These are phyloP conservation scores for Anadara kagoshimensis DNA, from an alignment of 1,140 invertebrate genomes.

Conservation along the genomic window DNA sequence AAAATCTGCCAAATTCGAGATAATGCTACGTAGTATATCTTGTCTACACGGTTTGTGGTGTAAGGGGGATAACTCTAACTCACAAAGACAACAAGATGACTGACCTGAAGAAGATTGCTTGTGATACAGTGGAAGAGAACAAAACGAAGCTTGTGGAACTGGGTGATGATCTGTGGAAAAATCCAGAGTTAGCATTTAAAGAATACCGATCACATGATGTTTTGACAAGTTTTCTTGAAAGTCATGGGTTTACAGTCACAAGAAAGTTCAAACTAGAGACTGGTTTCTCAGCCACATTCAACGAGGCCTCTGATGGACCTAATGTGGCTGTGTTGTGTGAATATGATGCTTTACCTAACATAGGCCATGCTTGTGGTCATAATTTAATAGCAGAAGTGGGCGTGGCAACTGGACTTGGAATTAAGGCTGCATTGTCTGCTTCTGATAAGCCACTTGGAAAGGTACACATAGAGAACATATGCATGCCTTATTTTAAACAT, in stretches of 20 bases:
- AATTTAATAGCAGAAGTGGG: constrained; percentile 73
- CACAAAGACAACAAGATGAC: constrained; percentile 14
- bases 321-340: constrained; percentile 71
- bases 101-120: constrained; percentile 26
- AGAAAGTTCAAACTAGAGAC: constrained; percentile 58
- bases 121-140: constrained; percentile 30
- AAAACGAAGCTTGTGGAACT: constrained; percentile 31
- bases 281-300: constrained; percentile 62
- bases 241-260: constrained; percentile 61
- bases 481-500: too few species aligned
- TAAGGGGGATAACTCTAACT: not conserved
- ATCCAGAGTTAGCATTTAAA: constrained; percentile 62
- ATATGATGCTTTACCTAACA: constrained; percentile 72
- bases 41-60: too few species aligned
- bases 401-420: constrained; percentile 65
- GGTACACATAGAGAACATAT: too few species aligned
- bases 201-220: constrained; percentile 63
- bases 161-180: constrained; percentile 58
- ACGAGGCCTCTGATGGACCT: constrained; percentile 30
- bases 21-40: too few species aligned
- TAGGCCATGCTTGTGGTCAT: constrained; percentile 74
- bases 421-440: constrained; percentile 62
- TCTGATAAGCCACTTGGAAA: constrained; percentile 34
- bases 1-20: too few species aligned
- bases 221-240: constrained; percentile 59